Evolutionary conservation across 2,888 invertebrate genomes (phyloP), one percentile per base, ranked within the genome.

Genomic region (Harpagoxenus sublaevis): DNA sequence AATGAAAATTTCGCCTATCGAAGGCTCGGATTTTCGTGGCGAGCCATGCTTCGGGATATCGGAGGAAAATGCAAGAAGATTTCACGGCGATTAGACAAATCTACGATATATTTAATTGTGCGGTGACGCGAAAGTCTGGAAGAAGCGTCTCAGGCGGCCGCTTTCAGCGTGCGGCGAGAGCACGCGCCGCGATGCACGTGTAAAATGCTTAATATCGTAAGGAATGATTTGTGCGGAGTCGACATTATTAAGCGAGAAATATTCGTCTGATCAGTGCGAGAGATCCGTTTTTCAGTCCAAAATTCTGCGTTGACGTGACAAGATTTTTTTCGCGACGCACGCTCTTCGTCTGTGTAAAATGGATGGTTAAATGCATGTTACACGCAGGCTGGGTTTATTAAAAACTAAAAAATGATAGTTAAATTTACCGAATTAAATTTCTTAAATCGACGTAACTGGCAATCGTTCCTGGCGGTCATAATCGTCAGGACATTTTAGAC

Each of bases 161-260:
- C 65, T 15, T 75, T 75, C 48, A 75, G 23, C 48, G 6, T 77
- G 10, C 48, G 65, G 51, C 75, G 65, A 65, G 23, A 77, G 28
- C 31, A 63, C 51, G 35, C 5, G 48, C 3, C n/a, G 62, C 48
- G 23, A 3, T 35, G 62, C 89, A 90, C 89, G 91, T 92, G 92
- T 92, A 93, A 91, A 93, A 48, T 93, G 91, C 91, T 92, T 93
- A 91, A 87, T 84, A 85, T 90, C 6, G 15, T 87, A 93, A 93
- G 88, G 86, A 86, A 90, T 91, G 89, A 86, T 87, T 66, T 28
- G 3, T 92, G 85, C 88, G 90, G 28, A 91, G 89, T 92, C 88
- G 87, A 89, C 87, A 88, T 63, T 83, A 85, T 81, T 84, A 86
- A 75, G 55, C 79, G 84, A 86, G 75, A 48, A 68, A 65, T 23